These are phyloP conservation scores for Pandemis heparana DNA, from an alignment of 2,888 invertebrate species.

Conservation along the genomic window DNA sequence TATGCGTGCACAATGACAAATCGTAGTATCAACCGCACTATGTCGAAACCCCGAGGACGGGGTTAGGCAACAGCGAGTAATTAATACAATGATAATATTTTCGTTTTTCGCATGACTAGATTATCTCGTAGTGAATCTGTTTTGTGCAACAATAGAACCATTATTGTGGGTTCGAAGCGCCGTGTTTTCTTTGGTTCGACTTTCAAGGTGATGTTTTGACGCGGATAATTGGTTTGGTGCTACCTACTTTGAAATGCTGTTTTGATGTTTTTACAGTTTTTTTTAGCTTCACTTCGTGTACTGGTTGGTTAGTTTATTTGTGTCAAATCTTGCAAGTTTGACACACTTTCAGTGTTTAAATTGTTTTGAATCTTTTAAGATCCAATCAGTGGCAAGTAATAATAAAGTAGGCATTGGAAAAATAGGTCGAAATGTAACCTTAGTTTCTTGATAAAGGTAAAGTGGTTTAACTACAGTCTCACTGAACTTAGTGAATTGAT, in stretches of 20 bases:
- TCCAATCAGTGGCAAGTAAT: no score
- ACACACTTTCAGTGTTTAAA: no score
- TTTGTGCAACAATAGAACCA: constrained; percentile 74
- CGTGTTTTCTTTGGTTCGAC: constrained; percentile 71
- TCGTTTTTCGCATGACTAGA: constrained; percentile 71
- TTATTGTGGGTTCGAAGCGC: constrained; percentile 67
- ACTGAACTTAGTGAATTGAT: not conserved
- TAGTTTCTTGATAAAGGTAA: not conserved
- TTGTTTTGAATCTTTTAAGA: no score
- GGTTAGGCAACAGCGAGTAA: constrained; percentile 52
- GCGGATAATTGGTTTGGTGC: constrained; percentile 66
- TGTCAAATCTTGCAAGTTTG: no score
- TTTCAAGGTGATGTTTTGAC: constrained; percentile 81
- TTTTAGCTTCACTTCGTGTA: not conserved
- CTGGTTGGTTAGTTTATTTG: no score
- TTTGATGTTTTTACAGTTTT: not conserved
- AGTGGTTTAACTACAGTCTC: not conserved
- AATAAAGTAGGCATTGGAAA: no score
- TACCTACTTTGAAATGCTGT: not conserved
- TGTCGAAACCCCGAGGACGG: constrained; percentile 50
- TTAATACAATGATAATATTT: constrained; percentile 75
- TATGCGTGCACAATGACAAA: constrained; percentile 59
- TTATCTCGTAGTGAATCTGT: constrained; percentile 67
- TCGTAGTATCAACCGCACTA: constrained; percentile 52
- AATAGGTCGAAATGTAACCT: no score